These are phyloP conservation scores for Tribolium freemani DNA, from an alignment of 2,888 invertebrate genomes.

Conservation along the genomic window DNA sequence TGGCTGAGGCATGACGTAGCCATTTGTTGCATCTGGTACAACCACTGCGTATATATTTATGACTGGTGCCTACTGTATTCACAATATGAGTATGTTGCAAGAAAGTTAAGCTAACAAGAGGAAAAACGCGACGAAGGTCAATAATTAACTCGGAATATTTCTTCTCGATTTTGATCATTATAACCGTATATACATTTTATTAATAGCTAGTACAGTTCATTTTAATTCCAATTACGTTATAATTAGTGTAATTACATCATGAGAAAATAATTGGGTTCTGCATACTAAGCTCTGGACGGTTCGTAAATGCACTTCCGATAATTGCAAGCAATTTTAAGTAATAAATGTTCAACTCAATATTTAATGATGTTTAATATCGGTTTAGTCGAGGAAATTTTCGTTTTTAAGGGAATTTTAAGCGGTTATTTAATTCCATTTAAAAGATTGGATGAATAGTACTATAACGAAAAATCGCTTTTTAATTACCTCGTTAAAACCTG, in stretches of 20 bases:
- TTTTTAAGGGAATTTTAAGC: neutral
- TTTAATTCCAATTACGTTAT: conserved; percentile 30
- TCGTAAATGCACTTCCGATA: conserved; percentile 18
- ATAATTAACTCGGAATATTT: conserved; percentile 18
- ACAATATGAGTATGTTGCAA: conserved; percentile 43
- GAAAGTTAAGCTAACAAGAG: neutral
- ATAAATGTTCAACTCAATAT: conserved; percentile 7
- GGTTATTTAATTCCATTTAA: neutral
- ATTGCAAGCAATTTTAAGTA: conserved; percentile 14
- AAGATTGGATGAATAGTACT: too few relatives aligned
- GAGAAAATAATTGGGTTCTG: conserved; percentile 27
- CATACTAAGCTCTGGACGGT: conserved; percentile 6
- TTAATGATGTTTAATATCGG: neutral
- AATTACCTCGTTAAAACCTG: too few relatives aligned
- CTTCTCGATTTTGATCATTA: conserved; percentile 11
- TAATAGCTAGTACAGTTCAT: conserved; percentile 6
- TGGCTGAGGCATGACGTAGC: conserved; percentile 63
- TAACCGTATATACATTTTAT: conserved; percentile 12
- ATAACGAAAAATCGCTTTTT: too few relatives aligned
- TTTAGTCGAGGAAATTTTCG: neutral
- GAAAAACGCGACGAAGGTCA: neutral
- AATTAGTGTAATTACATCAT: conserved; percentile 27
- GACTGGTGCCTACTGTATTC: conserved; percentile 53
- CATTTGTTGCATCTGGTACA: conserved; percentile 65
- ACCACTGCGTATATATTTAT: conserved; percentile 65